A percentile compares a stretch with the other conserved stretches of the same genome.
Evolutionary conservation across 2,113 vertebrate genomes (phyloP).

Genomic region (crab-eating macaque (Macaca fascicularis)): DNA sequence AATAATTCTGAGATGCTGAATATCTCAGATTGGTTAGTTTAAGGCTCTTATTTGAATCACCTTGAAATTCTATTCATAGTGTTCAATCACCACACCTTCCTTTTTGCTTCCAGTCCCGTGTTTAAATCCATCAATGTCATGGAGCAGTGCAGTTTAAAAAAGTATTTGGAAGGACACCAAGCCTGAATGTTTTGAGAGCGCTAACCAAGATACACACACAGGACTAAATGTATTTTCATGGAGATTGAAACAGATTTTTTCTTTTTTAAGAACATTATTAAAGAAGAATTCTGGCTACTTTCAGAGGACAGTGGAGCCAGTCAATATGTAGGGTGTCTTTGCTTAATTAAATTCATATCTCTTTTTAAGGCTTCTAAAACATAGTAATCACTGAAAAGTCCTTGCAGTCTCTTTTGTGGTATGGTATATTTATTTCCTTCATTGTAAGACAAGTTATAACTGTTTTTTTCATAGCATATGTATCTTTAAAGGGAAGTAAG

Average conservation of each 20-base stretch:
- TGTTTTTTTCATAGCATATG: background rate
- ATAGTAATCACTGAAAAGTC: background rate
- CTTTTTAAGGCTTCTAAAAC: conserved; percentile 42
- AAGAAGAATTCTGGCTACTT: conserved; percentile 40
- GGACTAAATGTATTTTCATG: conserved; percentile 22
- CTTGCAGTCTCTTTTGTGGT: background rate
- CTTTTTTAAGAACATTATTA: background rate
- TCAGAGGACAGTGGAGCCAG: background rate
- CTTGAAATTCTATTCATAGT: background rate
- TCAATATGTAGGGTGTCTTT: conserved; percentile 27
- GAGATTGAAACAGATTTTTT: background rate
- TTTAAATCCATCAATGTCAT: conserved; percentile 40
- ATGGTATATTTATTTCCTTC: conserved; percentile 9
- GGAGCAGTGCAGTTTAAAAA: conserved; percentile 10
- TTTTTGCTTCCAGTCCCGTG: background rate
- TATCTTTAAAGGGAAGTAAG: background rate
- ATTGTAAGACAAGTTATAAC: background rate
- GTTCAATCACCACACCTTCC: background rate
- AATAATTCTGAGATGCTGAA: conserved; percentile 13
- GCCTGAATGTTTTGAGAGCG: conserved; percentile 39
- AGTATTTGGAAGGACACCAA: conserved; percentile 51
- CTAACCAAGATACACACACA: conserved; percentile 17
- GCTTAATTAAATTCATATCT: conserved; percentile 52
- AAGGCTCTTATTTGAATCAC: conserved; percentile 35
- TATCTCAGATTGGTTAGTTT: background rate